Evolutionary conservation across 1,140 invertebrate species (phyloP).

Genomic region (Heliconius hewitsoni): DNA sequence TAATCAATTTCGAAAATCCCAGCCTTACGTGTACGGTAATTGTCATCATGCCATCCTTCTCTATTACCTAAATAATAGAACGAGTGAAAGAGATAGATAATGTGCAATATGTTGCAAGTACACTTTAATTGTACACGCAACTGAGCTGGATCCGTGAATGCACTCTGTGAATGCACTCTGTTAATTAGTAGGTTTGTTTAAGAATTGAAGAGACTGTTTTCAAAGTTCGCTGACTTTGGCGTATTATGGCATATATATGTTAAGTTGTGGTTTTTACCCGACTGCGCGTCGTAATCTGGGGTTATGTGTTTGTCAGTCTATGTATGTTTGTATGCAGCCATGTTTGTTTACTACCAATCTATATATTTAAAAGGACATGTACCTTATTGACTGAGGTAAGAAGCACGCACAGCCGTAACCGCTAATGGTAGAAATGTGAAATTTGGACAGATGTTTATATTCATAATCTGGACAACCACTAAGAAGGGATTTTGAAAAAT

Average conservation of each 20-base stretch:
- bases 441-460: too few species aligned
- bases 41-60: conserved; percentile 15
- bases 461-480: too few species aligned
- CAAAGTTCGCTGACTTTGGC: conserved; percentile 27
- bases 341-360: too few species aligned
- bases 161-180: conserved; percentile 40
- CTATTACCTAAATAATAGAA: not conserved
- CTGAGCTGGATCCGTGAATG: conserved; percentile 42
- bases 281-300: not conserved
- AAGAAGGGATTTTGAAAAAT: too few species aligned
- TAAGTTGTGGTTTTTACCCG: not conserved
- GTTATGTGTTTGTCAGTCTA: not conserved
- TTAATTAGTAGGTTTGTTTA: conserved; percentile 69
- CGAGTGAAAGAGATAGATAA: conserved; percentile 39
- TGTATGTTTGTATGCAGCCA: too few species aligned
- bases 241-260: not conserved
- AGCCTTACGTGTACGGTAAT: not conserved
- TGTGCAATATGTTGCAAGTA: conserved; percentile 54
- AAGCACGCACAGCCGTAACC: too few species aligned
- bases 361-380: too few species aligned
- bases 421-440: too few species aligned
- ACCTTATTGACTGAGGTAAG: too few species aligned
- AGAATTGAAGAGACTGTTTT: conserved; percentile 53
- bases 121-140: conserved; percentile 52
- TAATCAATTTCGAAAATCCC: not conserved